phyloP scores from a whole-genome alignment of 2,797 vertebrate species.

The Zenarchopterus dispar region DNA sequence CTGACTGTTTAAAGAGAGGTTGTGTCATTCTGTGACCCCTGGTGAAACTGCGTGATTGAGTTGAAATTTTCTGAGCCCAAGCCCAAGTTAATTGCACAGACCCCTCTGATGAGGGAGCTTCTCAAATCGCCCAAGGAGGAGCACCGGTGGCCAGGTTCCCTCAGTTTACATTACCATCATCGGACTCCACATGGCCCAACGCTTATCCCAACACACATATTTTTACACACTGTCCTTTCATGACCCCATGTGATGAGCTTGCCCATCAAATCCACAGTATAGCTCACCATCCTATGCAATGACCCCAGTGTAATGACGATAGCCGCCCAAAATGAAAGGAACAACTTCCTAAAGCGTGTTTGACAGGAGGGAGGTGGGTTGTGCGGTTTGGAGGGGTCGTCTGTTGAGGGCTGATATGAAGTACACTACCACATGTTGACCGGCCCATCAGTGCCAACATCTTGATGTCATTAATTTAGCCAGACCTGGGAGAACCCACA shows the following conservation, averaged over 20 bases:
- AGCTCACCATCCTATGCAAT: slow-evolving; percentile 83
- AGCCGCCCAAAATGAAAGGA: slow-evolving; percentile 70
- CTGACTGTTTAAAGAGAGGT: slow-evolving; percentile 21
- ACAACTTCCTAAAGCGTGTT: slow-evolving; percentile 79
- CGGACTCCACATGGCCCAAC: slow-evolving; percentile 40
- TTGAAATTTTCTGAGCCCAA: slow-evolving; percentile 47
- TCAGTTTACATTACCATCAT: slow-evolving; percentile 77
- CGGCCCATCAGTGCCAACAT: slow-evolving; percentile 88
- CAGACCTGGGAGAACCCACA: slow-evolving; percentile 89
- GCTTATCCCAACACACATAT: slow-evolving; percentile 45
- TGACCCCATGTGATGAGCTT: slow-evolving; percentile 80
- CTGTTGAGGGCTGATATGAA: slow-evolving; percentile 62
- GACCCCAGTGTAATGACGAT: slow-evolving; percentile 80
- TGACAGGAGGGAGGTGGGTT: slow-evolving; percentile 74
- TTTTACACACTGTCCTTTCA: slow-evolving; percentile 68
- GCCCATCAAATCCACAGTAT: slow-evolving; percentile 69
- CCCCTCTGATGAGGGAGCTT: slow-evolving; percentile 70
- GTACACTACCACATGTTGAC: slow-evolving; percentile 80
- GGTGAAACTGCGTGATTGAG: slow-evolving; percentile 19
- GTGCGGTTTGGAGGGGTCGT: slow-evolving; percentile 27
- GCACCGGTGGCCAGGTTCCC: slow-evolving; percentile 41
- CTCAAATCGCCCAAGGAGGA: slow-evolving; percentile 61
- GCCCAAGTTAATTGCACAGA: slow-evolving; percentile 55
- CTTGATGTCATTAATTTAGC: slow-evolving; percentile 98
- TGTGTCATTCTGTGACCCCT: slow-evolving; percentile 24